Evolutionary conservation across 2,888 invertebrate genomes (phyloP).

Genomic region (Lissocephala sabroskyi): DNA sequence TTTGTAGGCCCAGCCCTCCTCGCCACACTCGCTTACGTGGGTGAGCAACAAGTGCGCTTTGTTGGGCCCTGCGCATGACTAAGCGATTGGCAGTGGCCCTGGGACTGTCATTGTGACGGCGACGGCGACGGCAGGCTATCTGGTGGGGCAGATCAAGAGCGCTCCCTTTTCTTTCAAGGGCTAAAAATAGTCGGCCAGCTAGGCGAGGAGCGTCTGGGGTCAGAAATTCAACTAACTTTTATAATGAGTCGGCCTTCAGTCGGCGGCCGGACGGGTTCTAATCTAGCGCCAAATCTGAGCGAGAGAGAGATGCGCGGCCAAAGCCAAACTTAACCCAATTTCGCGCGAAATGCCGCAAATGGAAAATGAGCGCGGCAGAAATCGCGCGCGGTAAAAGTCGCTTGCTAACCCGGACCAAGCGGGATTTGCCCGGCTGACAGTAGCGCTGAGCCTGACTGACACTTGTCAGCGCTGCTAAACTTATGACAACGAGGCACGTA

Average conservation of each 20-base stretch:
- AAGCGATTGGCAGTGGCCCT: no score
- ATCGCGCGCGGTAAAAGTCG: conserved; percentile 28
- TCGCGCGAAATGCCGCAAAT: conserved; percentile 41
- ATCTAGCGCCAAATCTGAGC: conserved; percentile 5
- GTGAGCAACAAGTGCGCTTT: conserved; percentile 52
- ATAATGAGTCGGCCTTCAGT: conserved; percentile 1
- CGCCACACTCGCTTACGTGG: conserved; percentile 53
- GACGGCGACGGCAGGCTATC: no score
- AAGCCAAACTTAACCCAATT: conserved; percentile 58
- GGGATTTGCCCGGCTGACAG: conserved; percentile 33
- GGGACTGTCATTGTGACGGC: no score
- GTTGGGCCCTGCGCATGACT: background rate
- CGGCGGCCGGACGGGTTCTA: background rate
- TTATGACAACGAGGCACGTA: conserved; percentile 40
- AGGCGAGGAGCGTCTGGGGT: background rate
- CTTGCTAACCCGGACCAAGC: conserved; percentile 13
- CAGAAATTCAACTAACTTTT: background rate
- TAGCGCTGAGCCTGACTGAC: conserved; percentile 33
- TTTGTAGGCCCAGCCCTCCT: conserved; percentile 23
- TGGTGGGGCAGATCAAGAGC: conserved; percentile 11
- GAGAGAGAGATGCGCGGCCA: conserved; percentile 5
- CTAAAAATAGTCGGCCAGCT: conserved; percentile 42
- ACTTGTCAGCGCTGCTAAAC: conserved; percentile 36
- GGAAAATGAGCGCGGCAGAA: conserved; percentile 67
- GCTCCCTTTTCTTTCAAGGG: conserved; percentile 52